Base-by-base conservation (phyloP, 2,888 invertebrate species). In the Pterostichus niger region DNA sequence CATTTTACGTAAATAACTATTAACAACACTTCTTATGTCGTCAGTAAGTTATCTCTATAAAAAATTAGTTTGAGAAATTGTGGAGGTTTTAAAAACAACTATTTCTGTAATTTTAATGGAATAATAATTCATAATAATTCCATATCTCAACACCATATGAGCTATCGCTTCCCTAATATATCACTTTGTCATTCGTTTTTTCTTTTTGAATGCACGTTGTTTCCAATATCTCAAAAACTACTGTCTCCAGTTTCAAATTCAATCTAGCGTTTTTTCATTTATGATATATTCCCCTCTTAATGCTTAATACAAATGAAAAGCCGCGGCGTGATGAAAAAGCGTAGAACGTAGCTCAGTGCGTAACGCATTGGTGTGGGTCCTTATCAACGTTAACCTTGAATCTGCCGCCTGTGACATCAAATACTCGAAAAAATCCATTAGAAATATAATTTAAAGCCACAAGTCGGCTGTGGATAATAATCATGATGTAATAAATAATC, bases 181-280 rank as follows among this genome's bases (percentile, higher is more conserved):
- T 64, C 33, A 64, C 11, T 11, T 64, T 64, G 49, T 49, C 49
- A 49, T 2, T 3, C 9, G 9, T 40, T 7, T 9, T 40, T 40
- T 9, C 6, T 40, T 49, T 49, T 10, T 13, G 1, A 49, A 49
- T 13, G 33, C 31, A 33, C n/a, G 11, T 33, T n/a, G 64, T 64
- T 64, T 64, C 64, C 64, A 64, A 64, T 64, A 64, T 64, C 64
- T 64, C 35, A 64, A 33, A 64, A 64, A 64, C 64, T 64, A 64
- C 35, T 64, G 64, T 64, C 64, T 64, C 64, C 35, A 13, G 33
- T 64, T 64, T n/a, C 64, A 64, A 64, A 64, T 64, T 35, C 64
- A 64, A 64, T 64, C 31, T 64, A 64, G n/a, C 64, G 64, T 64
- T 64, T 64, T 64, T 64, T 64, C 64, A 35, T 33, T 64, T 64